Evolutionary conservation across 2,888 invertebrate genomes (phyloP).

Genomic region (Eretmocerus hayati): DNA sequence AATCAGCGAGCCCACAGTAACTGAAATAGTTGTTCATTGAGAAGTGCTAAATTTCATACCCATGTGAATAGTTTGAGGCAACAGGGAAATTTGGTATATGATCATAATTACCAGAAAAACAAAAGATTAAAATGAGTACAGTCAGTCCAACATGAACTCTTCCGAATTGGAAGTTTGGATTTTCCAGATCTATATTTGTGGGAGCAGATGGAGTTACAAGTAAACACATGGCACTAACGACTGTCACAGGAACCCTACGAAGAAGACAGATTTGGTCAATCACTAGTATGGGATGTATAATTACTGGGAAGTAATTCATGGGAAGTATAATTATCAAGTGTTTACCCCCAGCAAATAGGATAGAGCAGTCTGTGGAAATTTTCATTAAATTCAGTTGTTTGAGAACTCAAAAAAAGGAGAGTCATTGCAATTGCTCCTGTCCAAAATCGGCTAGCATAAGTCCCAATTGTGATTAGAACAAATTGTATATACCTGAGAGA

Average conservation of each 20-base stretch:
- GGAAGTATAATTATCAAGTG: constrained; percentile 12
- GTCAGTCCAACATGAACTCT: constrained; percentile 71
- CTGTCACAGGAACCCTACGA: constrained; percentile 59
- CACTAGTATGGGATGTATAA: background rate
- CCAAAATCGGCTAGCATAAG: constrained; percentile 79
- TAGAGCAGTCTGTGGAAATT: constrained; percentile 67
- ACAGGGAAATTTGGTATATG: too few relatives aligned
- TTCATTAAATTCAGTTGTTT: constrained; percentile 75
- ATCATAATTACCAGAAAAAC: constrained; percentile 68
- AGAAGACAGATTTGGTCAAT: background rate
- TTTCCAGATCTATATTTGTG: constrained; percentile 54
- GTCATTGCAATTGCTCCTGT: constrained; percentile 76
- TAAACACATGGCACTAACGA: constrained; percentile 60
- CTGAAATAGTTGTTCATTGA: too few relatives aligned
- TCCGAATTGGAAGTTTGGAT: constrained; percentile 73
- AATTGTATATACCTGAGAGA: constrained; percentile 64
- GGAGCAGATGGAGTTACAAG: constrained; percentile 48
- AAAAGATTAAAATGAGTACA: constrained; percentile 68
- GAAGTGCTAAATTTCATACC: too few relatives aligned
- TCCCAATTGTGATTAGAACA: constrained; percentile 66
- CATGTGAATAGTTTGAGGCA: too few relatives aligned
- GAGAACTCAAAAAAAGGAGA: constrained; percentile 72
- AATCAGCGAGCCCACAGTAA: constrained; percentile 74
- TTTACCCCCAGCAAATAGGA: constrained; percentile 55
- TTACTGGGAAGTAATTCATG: background rate